phyloP scores from a whole-genome alignment of 2,888 invertebrate species.

The Rhagonycha lutea region DNA sequence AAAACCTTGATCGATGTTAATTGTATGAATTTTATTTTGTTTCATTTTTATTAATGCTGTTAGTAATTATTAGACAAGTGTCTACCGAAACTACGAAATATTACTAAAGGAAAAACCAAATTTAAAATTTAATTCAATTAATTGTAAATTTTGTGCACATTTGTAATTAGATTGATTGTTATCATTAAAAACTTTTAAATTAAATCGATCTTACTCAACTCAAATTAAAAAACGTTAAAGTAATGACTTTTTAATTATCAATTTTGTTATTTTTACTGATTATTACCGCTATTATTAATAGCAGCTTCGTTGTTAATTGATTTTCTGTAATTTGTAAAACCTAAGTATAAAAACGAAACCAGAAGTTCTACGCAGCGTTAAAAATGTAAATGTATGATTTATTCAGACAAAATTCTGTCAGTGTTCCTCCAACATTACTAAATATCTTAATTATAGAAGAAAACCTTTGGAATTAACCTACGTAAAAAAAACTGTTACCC shows the following conservation, averaged over 20 bases:
- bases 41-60: not conserved
- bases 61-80: not conserved
- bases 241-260: not conserved
- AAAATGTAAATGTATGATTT: too few relatives aligned
- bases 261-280: not conserved
- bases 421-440: too few relatives aligned
- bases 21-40: not conserved
- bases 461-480: too few relatives aligned
- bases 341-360: too few relatives aligned
- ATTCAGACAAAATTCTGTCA: too few relatives aligned
- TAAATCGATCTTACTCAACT: not conserved
- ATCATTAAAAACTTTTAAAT: not conserved
- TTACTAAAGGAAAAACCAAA: not conserved
- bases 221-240: not conserved
- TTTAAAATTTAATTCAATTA: not conserved
- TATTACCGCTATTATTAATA: not conserved
- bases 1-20: not conserved
- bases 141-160: not conserved
- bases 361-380: too few relatives aligned
- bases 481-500: too few relatives aligned
- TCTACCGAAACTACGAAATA: not conserved
- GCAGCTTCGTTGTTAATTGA: not conserved
- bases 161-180: not conserved
- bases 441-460: too few relatives aligned
- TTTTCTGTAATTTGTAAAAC: too few relatives aligned